Evolutionary conservation across 2,113 vertebrate species (phyloP).

Genomic region (Microtus richardsoni): DNA sequence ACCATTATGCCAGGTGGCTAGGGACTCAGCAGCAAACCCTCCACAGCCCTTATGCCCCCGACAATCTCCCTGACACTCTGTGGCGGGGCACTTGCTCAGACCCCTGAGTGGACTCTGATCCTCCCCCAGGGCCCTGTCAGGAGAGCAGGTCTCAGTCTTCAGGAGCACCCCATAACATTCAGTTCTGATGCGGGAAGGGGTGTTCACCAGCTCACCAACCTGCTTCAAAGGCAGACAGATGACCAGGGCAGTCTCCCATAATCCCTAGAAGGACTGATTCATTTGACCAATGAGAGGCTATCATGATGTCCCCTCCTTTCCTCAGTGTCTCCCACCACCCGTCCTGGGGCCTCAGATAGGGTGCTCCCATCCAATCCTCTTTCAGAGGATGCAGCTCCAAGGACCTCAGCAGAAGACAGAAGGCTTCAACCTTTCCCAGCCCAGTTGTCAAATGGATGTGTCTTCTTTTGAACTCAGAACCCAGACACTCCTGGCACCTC

Average conservation of each 20-base stretch:
- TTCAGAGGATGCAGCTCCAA: background rate
- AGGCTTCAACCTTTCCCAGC: too few species aligned
- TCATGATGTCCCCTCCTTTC: background rate
- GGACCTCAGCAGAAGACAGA: background rate
- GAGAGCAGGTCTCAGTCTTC: background rate
- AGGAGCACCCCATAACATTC: background rate
- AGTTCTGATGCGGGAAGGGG: background rate
- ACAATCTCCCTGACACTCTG: background rate
- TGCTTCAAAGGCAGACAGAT: background rate
- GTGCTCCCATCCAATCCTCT: background rate
- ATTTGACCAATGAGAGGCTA: background rate
- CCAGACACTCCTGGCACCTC: background rate
- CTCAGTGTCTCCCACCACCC: background rate
- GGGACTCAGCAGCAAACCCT: too few species aligned
- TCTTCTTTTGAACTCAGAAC: background rate
- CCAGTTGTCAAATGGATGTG: background rate
- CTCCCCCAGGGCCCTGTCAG: background rate
- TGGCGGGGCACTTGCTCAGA: background rate
- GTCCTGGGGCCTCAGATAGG: background rate
- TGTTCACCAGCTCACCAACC: background rate
- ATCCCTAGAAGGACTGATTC: background rate
- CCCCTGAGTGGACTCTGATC: background rate
- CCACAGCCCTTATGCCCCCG: fast-evolving
- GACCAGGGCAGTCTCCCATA: background rate
- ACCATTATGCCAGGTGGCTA: too few species aligned